phyloP scores from a whole-genome alignment of 1,140 invertebrate genomes.

The Leptinotarsa defecta region DNA sequence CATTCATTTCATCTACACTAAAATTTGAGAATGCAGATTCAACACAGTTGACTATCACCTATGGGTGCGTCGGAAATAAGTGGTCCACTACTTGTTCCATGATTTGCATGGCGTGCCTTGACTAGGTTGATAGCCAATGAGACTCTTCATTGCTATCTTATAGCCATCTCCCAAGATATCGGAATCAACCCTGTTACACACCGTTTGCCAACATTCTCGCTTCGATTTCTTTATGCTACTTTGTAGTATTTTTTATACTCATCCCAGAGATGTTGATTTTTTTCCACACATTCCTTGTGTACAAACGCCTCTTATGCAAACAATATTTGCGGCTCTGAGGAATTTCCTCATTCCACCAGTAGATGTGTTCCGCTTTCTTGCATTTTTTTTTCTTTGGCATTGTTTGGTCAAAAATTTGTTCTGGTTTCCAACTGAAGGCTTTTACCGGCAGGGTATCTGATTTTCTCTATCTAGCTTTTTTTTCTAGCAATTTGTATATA shows the following conservation, averaged over 20 bases:
- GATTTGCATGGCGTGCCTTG: background rate
- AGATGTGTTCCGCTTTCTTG: background rate
- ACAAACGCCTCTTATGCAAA: background rate
- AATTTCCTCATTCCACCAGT: constrained; percentile 10
- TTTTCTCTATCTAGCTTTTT: background rate
- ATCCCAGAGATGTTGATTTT: constrained; percentile 10
- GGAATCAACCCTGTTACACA: constrained; percentile 34
- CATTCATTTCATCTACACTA: constrained; percentile 15
- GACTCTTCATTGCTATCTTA: constrained; percentile 38
- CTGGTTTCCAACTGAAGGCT: background rate
- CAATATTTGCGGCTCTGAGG: background rate
- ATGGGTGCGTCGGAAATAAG: constrained; percentile 23
- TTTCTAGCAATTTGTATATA: too few relatives aligned
- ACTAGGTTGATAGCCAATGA: constrained; percentile 21
- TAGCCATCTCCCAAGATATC: constrained; percentile 45
- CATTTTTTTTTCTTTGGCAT: background rate
- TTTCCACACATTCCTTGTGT: background rate
- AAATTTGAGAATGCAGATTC: constrained; percentile 11
- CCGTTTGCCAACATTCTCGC: constrained; percentile 28
- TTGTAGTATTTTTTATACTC: constrained; percentile 29
- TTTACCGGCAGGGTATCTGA: background rate
- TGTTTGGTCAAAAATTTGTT: background rate
- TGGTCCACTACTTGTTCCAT: background rate
- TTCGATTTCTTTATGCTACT: constrained; percentile 33
- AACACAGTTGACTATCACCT: constrained; percentile 3